phyloP scores from a whole-genome alignment of 2,797 vertebrate genomes.

The Liparis tanakae region DNA sequence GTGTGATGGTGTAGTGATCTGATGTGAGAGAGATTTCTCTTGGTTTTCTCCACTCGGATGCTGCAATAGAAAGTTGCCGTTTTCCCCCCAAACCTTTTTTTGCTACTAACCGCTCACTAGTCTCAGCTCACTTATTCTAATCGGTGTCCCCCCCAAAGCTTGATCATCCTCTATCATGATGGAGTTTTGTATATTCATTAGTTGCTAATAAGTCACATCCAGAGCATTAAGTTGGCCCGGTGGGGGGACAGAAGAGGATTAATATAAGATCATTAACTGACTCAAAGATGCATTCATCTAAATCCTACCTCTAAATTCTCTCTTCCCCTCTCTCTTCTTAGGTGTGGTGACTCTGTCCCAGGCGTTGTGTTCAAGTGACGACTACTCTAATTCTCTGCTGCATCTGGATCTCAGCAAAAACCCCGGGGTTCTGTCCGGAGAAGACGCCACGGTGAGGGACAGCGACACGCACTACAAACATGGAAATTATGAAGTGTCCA shows the following conservation, averaged over 20 bases:
- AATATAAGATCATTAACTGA: constrained; percentile 33
- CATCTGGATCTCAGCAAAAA: constrained; percentile 93
- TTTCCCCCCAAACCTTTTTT: constrained; percentile 35
- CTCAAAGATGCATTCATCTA: constrained; percentile 15
- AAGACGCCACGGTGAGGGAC: constrained; percentile 89
- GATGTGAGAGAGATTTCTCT: constrained; percentile 56
- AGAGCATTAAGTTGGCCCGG: constrained; percentile 22
- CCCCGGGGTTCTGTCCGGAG: constrained; percentile 89
- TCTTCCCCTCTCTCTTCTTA: constrained; percentile 41
- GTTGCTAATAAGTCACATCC: constrained; percentile 25
- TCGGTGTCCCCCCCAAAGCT: constrained; percentile 11
- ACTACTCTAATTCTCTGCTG: constrained; percentile 90
- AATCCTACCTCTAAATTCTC: neutral
- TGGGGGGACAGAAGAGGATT: neutral
- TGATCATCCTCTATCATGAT: constrained; percentile 1
- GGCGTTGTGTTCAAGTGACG: constrained; percentile 89
- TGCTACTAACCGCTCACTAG: constrained; percentile 18
- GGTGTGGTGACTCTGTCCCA: constrained; percentile 90
- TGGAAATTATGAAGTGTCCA: rapidly evolving
- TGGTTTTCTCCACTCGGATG: constrained; percentile 25
- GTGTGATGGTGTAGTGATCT: constrained; percentile 65
- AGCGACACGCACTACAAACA: neutral
- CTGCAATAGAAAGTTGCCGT: constrained; percentile 2
- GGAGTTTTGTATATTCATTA: constrained; percentile 32
- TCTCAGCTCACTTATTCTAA: constrained; percentile 29